Evolutionary conservation across 1,140 invertebrate genomes (phyloP).

Genomic region (Apis cerana): DNA sequence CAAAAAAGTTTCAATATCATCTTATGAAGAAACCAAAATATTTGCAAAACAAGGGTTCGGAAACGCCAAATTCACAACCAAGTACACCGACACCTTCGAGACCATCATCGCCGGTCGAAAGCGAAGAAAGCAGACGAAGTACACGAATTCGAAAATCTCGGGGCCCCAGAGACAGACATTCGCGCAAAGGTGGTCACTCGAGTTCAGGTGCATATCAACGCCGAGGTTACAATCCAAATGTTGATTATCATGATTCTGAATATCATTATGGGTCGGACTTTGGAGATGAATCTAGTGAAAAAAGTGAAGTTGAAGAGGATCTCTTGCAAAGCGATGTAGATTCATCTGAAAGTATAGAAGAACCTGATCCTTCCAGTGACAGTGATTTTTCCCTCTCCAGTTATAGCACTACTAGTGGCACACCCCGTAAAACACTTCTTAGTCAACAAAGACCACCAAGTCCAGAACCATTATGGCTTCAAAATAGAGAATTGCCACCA

Average conservation of each 20-base stretch:
- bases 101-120: slow-evolving; percentile 87
- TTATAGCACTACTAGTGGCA: slow-evolving; percentile 87
- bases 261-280: slow-evolving; percentile 96
- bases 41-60: slow-evolving; percentile 86
- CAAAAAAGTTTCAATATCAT: slow-evolving; percentile 92
- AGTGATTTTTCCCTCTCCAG: slow-evolving; percentile 92
- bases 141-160: slow-evolving; percentile 77
- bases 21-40: slow-evolving; percentile 96
- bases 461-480: slow-evolving; percentile 93
- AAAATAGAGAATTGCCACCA: slow-evolving; percentile 88
- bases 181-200: slow-evolving; percentile 84
- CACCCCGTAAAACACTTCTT: slow-evolving; percentile 82
- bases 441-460: slow-evolving; percentile 85
- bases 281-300: slow-evolving; percentile 91
- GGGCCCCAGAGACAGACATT: slow-evolving; percentile 81
- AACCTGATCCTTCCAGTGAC: slow-evolving; percentile 87
- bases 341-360: slow-evolving; percentile 84
- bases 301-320: slow-evolving; percentile 89
- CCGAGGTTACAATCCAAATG: slow-evolving; percentile 88
- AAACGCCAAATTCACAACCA: slow-evolving; percentile 84
- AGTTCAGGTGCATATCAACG: slow-evolving; percentile 82
- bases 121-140: slow-evolving; percentile 86
- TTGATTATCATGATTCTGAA: slow-evolving; percentile 91
- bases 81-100: slow-evolving; percentile 90
- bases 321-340: slow-evolving; percentile 84